Evolutionary conservation across 2,888 invertebrate species (phyloP).

Genomic region (Melanotus villosus): DNA sequence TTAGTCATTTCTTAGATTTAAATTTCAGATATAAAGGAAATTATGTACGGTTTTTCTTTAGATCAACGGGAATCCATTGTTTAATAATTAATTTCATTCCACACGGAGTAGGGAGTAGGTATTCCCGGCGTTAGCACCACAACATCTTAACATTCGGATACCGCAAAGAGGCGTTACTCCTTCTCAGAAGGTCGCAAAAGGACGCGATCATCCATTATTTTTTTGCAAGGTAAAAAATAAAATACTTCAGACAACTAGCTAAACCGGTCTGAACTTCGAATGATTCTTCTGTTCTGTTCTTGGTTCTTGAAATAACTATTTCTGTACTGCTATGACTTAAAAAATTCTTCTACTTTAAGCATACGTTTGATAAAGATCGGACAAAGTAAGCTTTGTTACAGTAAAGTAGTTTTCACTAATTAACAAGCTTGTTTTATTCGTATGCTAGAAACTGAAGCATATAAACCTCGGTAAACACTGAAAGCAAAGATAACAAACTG

Average conservation of each 20-base stretch:
- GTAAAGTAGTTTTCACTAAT: too few relatives aligned
- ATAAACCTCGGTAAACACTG: too few relatives aligned
- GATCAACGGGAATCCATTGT: too few relatives aligned
- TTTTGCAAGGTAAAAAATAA: conserved; percentile 25
- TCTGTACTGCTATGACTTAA: background rate
- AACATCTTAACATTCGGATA: conserved; percentile 7
- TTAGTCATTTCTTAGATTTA: background rate
- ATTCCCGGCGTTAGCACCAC: background rate
- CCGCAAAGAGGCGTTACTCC: conserved; percentile 20
- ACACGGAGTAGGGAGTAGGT: too few relatives aligned
- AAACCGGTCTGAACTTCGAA: conserved; percentile 34
- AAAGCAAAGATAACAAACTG: too few relatives aligned
- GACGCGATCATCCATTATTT: conserved; percentile 30
- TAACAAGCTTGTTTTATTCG: too few relatives aligned
- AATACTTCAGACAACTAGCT: conserved; percentile 21
- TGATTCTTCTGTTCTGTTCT: conserved; percentile 24
- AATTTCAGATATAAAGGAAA: too few relatives aligned
- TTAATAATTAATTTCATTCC: too few relatives aligned
- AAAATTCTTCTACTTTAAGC: too few relatives aligned
- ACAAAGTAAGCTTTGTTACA: too few relatives aligned
- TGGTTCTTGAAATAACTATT: conserved; percentile 17
- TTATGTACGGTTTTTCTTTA: conserved; percentile 8
- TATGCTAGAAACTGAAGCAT: too few relatives aligned
- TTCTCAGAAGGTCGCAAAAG: conserved; percentile 33
- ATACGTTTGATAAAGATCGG: too few relatives aligned